phyloP scores from a whole-genome alignment of 2,888 invertebrate species.

The Peribatodes rhomboidaria region DNA sequence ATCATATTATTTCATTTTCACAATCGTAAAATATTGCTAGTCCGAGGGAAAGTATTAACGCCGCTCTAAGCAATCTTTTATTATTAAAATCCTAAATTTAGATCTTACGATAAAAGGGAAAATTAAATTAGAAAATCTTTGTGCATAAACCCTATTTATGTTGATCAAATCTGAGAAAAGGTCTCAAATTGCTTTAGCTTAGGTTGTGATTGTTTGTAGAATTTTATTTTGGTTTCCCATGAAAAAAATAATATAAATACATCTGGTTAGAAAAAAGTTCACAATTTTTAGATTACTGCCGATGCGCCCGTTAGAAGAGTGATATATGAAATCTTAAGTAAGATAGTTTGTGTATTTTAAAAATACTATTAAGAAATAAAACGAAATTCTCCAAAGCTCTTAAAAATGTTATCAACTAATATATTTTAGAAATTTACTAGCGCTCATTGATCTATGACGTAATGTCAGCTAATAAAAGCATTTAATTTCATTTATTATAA shows the following conservation, averaged over 20 bases:
- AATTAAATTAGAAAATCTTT: background rate
- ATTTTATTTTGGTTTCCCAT: background rate
- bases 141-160: constrained; percentile 8
- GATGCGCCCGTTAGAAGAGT: too few relatives aligned
- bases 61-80: background rate
- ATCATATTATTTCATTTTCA: too few relatives aligned
- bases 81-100: background rate
- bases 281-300: too few relatives aligned
- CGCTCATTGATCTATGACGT: background rate
- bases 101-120: background rate
- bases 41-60: too few relatives aligned
- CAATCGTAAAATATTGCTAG: too few relatives aligned
- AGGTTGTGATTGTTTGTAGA: background rate
- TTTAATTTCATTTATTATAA: background rate
- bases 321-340: too few relatives aligned
- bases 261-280: too few relatives aligned
- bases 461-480: background rate
- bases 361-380: too few relatives aligned
- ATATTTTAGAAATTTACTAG: too few relatives aligned
- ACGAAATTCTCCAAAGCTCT: too few relatives aligned
- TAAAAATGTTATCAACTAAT: too few relatives aligned
- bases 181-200: background rate
- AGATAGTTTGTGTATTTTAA: too few relatives aligned
- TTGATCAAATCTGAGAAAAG: constrained; percentile 3
- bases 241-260: background rate